phyloP scores from a whole-genome alignment of 2,113 vertebrate genomes.

The Apaloderma vittatum region DNA sequence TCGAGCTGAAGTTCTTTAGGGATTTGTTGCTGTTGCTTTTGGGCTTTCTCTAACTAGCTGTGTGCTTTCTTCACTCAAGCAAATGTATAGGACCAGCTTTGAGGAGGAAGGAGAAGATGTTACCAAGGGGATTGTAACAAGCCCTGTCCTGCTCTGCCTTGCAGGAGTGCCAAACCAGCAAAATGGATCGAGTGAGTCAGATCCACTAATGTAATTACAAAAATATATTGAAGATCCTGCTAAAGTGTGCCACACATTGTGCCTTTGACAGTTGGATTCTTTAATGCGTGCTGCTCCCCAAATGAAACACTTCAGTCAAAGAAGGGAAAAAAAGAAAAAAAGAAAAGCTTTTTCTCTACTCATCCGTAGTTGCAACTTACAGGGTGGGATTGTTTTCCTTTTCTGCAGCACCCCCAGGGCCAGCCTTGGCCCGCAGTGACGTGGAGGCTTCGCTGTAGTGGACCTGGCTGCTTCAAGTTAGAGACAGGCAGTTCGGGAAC shows the following conservation, averaged over 20 bases:
- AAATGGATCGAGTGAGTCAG: background rate
- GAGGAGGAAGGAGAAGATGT: background rate
- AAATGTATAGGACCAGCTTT: background rate
- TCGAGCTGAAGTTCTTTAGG: background rate
- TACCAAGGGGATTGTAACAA: background rate
- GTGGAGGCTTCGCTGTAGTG: background rate
- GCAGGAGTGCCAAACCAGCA: background rate
- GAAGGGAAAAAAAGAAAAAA: too few species aligned
- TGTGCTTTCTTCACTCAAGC: background rate
- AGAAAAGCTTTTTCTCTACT: background rate
- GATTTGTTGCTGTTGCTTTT: background rate
- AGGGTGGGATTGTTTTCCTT: slow-evolving; percentile 51
- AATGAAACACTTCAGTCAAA: background rate
- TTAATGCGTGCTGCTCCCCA: background rate
- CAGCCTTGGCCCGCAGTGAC: background rate
- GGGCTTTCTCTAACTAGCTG: background rate
- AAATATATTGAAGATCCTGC: background rate
- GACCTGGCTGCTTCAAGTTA: slow-evolving; percentile 14
- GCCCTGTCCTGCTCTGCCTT: background rate
- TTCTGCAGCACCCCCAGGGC: background rate
- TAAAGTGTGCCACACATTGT: background rate
- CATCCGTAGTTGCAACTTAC: background rate
- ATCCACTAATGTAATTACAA: background rate
- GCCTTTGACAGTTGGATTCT: background rate
- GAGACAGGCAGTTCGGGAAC: slow-evolving; percentile 49